Base-by-base conservation (phyloP, 2,888 invertebrate genomes). In the Exocentrus adspersus region DNA sequence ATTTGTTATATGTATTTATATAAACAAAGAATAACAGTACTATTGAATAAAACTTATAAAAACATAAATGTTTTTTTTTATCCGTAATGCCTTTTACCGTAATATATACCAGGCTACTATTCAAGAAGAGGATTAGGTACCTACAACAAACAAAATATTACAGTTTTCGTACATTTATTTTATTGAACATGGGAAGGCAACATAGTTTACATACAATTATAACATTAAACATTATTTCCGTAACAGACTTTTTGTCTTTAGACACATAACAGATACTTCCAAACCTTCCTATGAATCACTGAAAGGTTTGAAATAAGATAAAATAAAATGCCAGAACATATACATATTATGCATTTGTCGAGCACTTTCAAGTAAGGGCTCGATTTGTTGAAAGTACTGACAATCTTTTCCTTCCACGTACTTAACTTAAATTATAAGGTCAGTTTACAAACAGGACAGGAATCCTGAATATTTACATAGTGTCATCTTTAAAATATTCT, bases 331-430 rank as follows among this genome's bases (percentile, higher is more conserved):
- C 41, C 41, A 41, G 20, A 12, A 37, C 6, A 19, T 37, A 17
- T 21, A 19, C 3, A 21, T 10, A 28, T 14, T 16, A 10, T 46
- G 32, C 41, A 60, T 52, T 48, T 69, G 76, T 71, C 73, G 76
- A 76, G 69, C 70, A 75, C 77, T 78, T 78, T 74, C 76, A 78
- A 79, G 73, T 72, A 74, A 77, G 80, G 80, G 79, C 80, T 80
- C 80, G 64, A 46, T 71, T 63, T 72, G 69, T 77, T 76, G 76
- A 77, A 79, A 79, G 77, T 76, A 72, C 75, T 76, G 75, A 71
- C 75, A 72, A 69, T 28, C 48, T 41, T 45, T 9, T 41, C 24
- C 12, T 41, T 28, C 17, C n/a, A n/a, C n/a, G n/a, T n/a, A n/a
- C n/a, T n/a, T n/a, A n/a, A n/a, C n/a, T n/a, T n/a, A n/a, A n/a